phyloP scores from a whole-genome alignment of 2,797 vertebrate species.

The Anabas testudineus region DNA sequence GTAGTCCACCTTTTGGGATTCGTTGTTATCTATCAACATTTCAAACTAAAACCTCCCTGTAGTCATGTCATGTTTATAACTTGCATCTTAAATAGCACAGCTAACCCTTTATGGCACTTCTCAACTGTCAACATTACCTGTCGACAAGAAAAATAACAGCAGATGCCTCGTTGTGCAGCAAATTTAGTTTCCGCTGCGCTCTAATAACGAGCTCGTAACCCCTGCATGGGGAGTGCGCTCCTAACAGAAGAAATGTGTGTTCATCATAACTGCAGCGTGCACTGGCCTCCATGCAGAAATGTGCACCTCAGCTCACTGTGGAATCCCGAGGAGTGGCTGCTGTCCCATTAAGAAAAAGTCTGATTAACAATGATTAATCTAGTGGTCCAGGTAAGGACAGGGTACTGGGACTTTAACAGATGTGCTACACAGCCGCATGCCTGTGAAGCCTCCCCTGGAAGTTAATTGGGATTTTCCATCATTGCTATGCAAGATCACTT shows the following conservation, averaged over 20 bases:
- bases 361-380: constrained; percentile 79
- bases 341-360: constrained; percentile 67
- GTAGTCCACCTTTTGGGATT: constrained; percentile 49
- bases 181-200: constrained; percentile 53
- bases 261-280: constrained; percentile 59
- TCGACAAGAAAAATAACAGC: constrained; percentile 50
- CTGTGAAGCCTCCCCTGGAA: constrained; percentile 44
- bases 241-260: constrained; percentile 45
- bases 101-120: constrained; percentile 40
- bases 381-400: constrained; percentile 43
- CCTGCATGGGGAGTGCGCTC: constrained; percentile 36
- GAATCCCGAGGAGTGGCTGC: constrained; percentile 52
- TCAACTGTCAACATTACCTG: constrained; percentile 37
- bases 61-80: constrained; percentile 32
- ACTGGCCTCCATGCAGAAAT: constrained; percentile 24
- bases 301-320: constrained; percentile 52
- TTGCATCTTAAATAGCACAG: constrained; percentile 35
- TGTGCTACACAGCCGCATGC: constrained; percentile 58
- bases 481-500: constrained; percentile 56
- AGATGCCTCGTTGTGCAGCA: constrained; percentile 43
- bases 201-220: constrained; percentile 48
- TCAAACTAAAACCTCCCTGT: constrained; percentile 38
- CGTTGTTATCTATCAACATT: constrained; percentile 44
- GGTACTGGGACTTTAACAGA: constrained; percentile 68
- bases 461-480: constrained; percentile 76